A percentile compares a stretch with the other conserved stretches of the same genome.
Conservation (phyloP, 1,140 invertebrate species). For the Diorhabda carinulata region DNA sequence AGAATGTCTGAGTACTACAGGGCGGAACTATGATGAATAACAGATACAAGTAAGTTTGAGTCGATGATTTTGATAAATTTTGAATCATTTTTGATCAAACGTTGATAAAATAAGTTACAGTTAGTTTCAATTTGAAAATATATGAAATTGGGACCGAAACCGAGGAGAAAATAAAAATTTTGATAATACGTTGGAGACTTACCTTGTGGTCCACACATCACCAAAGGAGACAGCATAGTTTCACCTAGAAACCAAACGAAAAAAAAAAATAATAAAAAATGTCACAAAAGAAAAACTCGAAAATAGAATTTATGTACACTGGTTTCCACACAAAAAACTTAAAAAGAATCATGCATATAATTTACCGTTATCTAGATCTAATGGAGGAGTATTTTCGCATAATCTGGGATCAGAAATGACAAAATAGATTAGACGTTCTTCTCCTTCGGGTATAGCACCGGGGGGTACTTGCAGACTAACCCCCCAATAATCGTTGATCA, state of each 20-base stretch:
- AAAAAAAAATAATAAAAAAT: slow-evolving; percentile 24
- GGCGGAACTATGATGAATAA: no score
- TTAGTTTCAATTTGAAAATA: not conserved
- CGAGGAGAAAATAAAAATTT: not conserved
- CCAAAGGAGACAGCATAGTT: slow-evolving; percentile 84
- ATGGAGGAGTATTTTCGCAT: slow-evolving; percentile 70
- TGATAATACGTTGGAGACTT: slow-evolving; percentile 16
- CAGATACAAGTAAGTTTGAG: no score
- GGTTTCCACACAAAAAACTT: slow-evolving; percentile 29
- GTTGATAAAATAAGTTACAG: no score
- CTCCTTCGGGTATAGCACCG: slow-evolving; percentile 75
- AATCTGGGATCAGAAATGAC: slow-evolving; percentile 75
- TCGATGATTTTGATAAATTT: no score
- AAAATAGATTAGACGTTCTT: slow-evolving; percentile 90
- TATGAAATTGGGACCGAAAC: not conserved
- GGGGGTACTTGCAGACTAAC: slow-evolving; percentile 85
- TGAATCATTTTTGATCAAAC: no score
- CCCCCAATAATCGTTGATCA: slow-evolving; percentile 83
- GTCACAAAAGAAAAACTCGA: not conserved
- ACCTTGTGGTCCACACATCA: slow-evolving; percentile 91
- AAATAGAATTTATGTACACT: slow-evolving; percentile 38
- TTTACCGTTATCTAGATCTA: slow-evolving; percentile 84
- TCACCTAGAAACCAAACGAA: slow-evolving; percentile 64
- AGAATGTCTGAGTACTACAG: no score
- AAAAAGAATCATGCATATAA: slow-evolving; percentile 12